Evolutionary conservation across 2,888 invertebrate species (phyloP), one percentile per base, ranked within the genome.

Genomic region (Scaptodrosophila latifasciaeformis): DNA sequence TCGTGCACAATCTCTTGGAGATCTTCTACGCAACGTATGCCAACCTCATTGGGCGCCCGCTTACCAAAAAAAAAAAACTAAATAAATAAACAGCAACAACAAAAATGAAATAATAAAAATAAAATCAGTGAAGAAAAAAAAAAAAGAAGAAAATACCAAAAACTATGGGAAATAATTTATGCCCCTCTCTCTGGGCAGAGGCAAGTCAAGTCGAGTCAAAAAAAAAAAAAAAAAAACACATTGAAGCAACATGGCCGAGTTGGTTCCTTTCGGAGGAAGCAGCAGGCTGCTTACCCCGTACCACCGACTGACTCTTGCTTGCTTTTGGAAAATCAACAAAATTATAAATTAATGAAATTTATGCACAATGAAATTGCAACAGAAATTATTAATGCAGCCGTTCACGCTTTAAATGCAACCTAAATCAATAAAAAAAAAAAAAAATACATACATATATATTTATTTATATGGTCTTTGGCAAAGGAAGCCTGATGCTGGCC

Each of bases 291-390:
- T n/a, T n/a, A n/a, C n/a, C n/a, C n/a, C n/a, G n/a, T n/a, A n/a
- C n/a, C n/a, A n/a, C n/a, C n/a, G n/a, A n/a, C n/a, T n/a, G n/a
- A n/a, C n/a, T n/a, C n/a, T n/a, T n/a, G 68, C 70, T 69, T 62
- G 62, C 61, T 62, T 59, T 57, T 59, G 66, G 83, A 83, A n/a
- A 82, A 84, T 83, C 84, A 85, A 84, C 85, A 85, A 85, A 86
- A 86, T 85, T 86, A 86, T 86, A 86, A 86, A 86, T 86, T 86
- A 86, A 86, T 83, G 83, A 86, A 86, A 86, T 86, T 85, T 86
- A 86, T 86, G 85, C 84, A 85, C 83, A 86, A 86, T 85, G 84
- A 86, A 86, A 86, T 86, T 84, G 85, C 82, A 82, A 82, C 76
- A 82, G 85, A 85, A 85, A 86, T 86, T 86, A 86, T 86, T 86